Percentiles rank a stretch among this genome's conserved stretches.
Conservation (phyloP, 2,113 vertebrate species). For the Bos javanicus region DNA sequence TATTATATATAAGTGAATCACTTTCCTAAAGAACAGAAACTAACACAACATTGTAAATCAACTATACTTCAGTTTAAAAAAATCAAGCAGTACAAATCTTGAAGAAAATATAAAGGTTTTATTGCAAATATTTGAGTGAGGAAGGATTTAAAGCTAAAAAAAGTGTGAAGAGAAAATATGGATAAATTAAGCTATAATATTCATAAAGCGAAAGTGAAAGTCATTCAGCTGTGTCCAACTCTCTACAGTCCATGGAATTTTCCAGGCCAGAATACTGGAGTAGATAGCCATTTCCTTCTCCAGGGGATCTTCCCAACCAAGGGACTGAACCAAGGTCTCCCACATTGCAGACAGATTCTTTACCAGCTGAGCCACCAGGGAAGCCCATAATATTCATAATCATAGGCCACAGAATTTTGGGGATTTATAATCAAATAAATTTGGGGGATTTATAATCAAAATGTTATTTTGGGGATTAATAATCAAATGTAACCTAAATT, state of each 20-base stretch:
- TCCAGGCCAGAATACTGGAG: background rate
- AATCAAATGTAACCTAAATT: slow-evolving; percentile 13
- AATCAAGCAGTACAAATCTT: background rate
- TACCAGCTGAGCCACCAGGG: background rate
- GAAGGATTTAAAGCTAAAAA: background rate
- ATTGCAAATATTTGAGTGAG: background rate
- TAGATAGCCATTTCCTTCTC: background rate
- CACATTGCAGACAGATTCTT: background rate
- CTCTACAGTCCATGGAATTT: background rate
- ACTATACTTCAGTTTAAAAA: background rate
- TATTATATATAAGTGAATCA: background rate
- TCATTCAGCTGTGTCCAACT: background rate
- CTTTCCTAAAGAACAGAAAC: background rate
- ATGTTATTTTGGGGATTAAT: background rate
- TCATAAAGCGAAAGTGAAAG: background rate
- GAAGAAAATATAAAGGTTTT: background rate
- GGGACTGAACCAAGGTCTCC: background rate
- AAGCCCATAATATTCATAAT: background rate
- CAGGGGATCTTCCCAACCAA: background rate
- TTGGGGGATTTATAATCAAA: background rate
- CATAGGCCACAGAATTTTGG: background rate
- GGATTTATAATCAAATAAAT: background rate
- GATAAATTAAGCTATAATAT: background rate
- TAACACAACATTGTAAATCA: background rate
- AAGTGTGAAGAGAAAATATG: background rate